phyloP scores from a whole-genome alignment of 2,888 invertebrate genomes.

The Serripes groenlandicus region DNA sequence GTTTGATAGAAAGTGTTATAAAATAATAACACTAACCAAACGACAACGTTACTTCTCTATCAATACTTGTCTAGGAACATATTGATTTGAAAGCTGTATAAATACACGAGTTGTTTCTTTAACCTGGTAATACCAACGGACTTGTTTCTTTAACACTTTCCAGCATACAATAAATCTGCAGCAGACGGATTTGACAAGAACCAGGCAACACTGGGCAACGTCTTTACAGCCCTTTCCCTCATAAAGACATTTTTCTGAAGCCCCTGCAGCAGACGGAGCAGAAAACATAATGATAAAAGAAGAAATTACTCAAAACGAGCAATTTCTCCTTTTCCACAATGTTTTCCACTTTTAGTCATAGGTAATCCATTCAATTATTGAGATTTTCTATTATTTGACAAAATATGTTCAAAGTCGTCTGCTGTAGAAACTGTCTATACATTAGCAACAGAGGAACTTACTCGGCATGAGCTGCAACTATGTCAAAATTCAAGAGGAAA shows the following conservation, averaged over 20 bases:
- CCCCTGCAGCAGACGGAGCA: not conserved
- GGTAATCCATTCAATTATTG: not conserved
- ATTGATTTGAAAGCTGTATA: too few species aligned
- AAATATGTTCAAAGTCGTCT: not conserved
- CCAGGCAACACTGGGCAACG: not conserved
- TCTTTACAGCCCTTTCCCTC: not conserved
- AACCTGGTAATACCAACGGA: too few species aligned
- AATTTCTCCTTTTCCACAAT: constrained; percentile 6
- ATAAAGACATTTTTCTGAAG: not conserved
- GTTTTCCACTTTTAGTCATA: not conserved
- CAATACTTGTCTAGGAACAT: too few species aligned
- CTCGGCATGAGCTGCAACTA: not conserved
- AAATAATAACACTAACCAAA: too few species aligned
- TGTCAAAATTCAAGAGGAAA: not conserved
- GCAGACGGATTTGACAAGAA: not conserved
- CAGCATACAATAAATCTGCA: too few species aligned
- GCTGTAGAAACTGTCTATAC: not conserved
- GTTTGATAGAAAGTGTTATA: too few species aligned
- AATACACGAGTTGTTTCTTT: too few species aligned
- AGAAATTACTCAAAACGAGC: not conserved
- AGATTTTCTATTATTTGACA: not conserved
- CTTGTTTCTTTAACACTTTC: too few species aligned
- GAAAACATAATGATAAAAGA: not conserved
- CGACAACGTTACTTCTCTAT: too few species aligned
- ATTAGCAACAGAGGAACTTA: not conserved